A percentile compares a stretch with the other conserved stretches of the same genome.
phyloP scores from a whole-genome alignment of 2,797 vertebrate genomes.

The Leucoraja ocellata region DNA sequence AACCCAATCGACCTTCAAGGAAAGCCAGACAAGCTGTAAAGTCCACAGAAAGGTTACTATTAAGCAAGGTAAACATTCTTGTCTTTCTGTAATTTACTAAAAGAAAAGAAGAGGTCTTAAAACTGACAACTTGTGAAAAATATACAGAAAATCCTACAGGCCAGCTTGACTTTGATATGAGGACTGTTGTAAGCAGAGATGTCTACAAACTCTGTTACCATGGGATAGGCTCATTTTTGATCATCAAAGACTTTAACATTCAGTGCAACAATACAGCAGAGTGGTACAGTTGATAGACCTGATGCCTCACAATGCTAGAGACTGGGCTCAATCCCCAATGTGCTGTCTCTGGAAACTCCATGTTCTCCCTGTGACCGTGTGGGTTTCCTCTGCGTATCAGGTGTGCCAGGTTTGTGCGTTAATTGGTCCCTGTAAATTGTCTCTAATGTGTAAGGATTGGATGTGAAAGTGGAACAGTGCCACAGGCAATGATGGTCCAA shows the following conservation, averaged over 20 bases:
- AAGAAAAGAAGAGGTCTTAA: slow-evolving; percentile 37
- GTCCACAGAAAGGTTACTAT: slow-evolving; percentile 58
- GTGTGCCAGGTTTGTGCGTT: too few species aligned
- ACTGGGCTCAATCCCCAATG: too few species aligned
- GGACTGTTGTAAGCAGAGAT: background rate
- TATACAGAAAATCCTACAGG: slow-evolving; percentile 10
- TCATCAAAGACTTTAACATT: background rate
- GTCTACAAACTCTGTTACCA: background rate
- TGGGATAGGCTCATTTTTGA: too few species aligned
- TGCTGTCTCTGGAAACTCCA: too few species aligned
- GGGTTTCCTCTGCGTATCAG: too few species aligned
- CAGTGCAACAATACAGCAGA: background rate
- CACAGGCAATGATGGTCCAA: too few species aligned
- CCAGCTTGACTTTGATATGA: slow-evolving; percentile 17
- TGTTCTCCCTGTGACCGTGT: too few species aligned
- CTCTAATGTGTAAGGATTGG: too few species aligned
- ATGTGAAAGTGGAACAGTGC: too few species aligned
- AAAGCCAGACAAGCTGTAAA: slow-evolving; percentile 64
- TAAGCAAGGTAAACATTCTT: slow-evolving; percentile 48
- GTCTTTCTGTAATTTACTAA: slow-evolving; percentile 44
- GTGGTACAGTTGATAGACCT: too few species aligned
- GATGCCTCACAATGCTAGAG: too few species aligned
- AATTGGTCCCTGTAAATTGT: too few species aligned
- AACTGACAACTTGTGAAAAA: slow-evolving; percentile 27
- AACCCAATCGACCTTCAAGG: slow-evolving; percentile 84